Evolutionary conservation across 2,113 vertebrate species (phyloP), one percentile per base, ranked within the genome.

Genomic region (Coregonus clupeaformis): DNA sequence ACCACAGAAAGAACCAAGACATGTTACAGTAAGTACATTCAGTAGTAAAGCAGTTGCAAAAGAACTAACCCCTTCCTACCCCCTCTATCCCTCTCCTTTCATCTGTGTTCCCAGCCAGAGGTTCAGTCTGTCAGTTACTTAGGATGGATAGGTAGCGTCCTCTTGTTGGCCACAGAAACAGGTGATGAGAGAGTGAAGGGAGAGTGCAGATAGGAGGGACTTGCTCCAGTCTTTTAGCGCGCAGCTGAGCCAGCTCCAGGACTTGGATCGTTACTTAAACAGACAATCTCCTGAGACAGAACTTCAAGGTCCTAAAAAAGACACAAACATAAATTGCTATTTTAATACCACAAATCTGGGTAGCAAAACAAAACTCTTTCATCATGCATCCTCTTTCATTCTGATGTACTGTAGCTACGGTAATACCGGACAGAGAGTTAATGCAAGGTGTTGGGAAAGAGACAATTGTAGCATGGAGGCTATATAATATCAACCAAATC

Each of bases 231-330:
- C 32, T 45, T 86, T 89, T 91, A 90, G 87, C 91, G 91, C 0
- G 78, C 88, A 1, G 86, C 76, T 0, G 62, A 2, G 80, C 75
- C 22, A 72, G 73, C 71, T 3, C 65, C 77, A 5, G 89, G 71
- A 29, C 80, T 78, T 6, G 78, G 80, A 47, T 94, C 94, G 89
- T 95, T 95, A 87, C 94, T 94, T 82, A 96, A 86, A 47, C 94
- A 92, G 30, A 96, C 94, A 76, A 97, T 93, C 91, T 97, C 96
- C 89, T 97, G 96, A 83, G 96, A 96, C 69, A 97, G 86, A 72
- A 95, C 85, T 88, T 97, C 96, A 78, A 97, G 89, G 82, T 95
- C 94, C 95, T 96, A 84, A 16, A 60, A 36, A 75, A 13, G 22
- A 14, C 20, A 47, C 25, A 52, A 25, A 74, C 14, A 25, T 13